Evolutionary conservation across 2,888 invertebrate genomes (phyloP), one percentile per base, ranked within the genome.

Genomic region (Thumatha senex): DNA sequence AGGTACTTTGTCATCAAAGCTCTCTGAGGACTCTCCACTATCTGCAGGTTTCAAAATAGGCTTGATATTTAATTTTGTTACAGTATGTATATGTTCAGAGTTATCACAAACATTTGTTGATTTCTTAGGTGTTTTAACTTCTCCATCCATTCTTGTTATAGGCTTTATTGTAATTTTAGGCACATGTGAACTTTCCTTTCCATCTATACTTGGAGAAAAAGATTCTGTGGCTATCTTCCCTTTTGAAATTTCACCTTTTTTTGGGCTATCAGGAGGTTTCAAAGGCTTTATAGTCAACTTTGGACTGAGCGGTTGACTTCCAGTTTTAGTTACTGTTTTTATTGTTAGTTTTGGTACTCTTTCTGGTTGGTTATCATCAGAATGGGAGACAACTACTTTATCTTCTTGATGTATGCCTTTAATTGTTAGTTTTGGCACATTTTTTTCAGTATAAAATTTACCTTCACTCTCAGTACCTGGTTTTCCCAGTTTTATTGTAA

Each of bases 131-230:
- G 75, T 70, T 63, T 82, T 51, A 54, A 65, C 52, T 54, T 84
- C 86, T 56, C 56, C 46, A 62, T 85, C 86, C 46, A 67, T 60
- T 70, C 84, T 87, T 54, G 78, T 68, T 29, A 90, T 76, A 58
- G 92, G 87, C 78, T 93, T 93, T 36, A 93, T 93, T 47, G 93
- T 93, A 51, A 93, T 84, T 84, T 93, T 93, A 68, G 93, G 93
- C 74, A 93, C 84, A 74, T 92, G 89, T 39, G 81, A 67, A 72
- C 71, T 78, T 64, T 89, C 88, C 70, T 80, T 85, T n/a, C 67
- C 54, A 50, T 84, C 84, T 56, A 71, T 42, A 66, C 66, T 74
- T 53, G 79, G 63, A 49, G 78, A 65, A 67, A 72, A 67, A 50
- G 76, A 55, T 48, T 87, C 88, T 51, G 78, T 56, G 34, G 82